A percentile compares a stretch with the other conserved stretches of the same genome.
phyloP scores from a whole-genome alignment of 2,797 vertebrate species.

The Halcyon leucocephala region DNA sequence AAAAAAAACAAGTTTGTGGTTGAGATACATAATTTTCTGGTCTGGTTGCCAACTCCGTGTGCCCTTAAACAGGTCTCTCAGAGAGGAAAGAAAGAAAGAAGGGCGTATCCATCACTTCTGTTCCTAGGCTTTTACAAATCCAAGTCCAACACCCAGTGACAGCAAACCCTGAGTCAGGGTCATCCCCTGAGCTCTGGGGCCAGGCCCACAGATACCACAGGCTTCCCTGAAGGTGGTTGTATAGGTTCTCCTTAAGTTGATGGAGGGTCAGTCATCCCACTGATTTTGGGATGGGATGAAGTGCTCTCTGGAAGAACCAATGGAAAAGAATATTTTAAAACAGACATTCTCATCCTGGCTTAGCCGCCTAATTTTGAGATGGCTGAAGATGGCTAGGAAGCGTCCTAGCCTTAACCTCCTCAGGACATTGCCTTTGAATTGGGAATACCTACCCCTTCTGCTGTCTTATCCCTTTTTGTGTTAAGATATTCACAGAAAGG shows the following conservation, averaged over 20 bases:
- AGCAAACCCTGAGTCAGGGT: neutral
- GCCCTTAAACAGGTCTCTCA: neutral
- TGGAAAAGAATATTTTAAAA: neutral
- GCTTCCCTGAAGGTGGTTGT: neutral
- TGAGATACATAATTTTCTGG: constrained; percentile 1
- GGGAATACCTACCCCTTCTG: neutral
- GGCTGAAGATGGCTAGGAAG: neutral
- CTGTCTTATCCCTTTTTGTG: neutral
- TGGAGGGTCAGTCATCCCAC: neutral
- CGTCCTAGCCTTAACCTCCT: neutral
- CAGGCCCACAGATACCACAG: neutral
- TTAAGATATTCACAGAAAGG: neutral
- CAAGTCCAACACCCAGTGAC: neutral
- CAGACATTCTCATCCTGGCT: neutral
- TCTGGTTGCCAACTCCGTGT: neutral
- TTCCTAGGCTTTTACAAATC: neutral
- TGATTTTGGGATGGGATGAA: neutral
- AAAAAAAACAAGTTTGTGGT: neutral
- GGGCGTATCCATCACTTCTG: neutral
- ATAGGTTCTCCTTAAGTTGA: neutral
- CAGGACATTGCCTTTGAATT: neutral
- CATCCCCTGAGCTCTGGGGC: neutral
- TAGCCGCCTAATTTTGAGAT: neutral
- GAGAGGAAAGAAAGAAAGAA: neutral
- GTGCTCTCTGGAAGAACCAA: neutral